Conservation (phyloP, 2,888 invertebrate species). For the Tricholauxania praeusta region DNA sequence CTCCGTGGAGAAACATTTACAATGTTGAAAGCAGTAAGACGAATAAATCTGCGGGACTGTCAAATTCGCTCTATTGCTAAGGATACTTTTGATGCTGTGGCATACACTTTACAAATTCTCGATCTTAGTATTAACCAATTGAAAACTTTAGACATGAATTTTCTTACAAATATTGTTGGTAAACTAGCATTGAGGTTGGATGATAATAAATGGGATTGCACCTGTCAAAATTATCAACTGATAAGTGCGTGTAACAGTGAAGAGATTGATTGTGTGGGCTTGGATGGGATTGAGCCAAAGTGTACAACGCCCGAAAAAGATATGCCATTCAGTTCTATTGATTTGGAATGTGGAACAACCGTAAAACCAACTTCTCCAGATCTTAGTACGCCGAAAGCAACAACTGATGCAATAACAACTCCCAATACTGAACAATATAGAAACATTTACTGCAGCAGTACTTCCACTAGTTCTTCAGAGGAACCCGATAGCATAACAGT, state of each 20-base stretch:
- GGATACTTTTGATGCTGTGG: constrained; percentile 34
- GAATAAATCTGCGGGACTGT: constrained; percentile 49
- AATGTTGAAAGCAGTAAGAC: constrained; percentile 44
- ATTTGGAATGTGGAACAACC: constrained; percentile 31
- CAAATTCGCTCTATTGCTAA: constrained; percentile 36
- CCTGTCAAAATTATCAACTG: constrained; percentile 43
- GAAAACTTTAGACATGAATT: constrained; percentile 38
- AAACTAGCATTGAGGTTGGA: constrained; percentile 12
- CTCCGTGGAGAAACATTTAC: constrained; percentile 46
- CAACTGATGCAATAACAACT: constrained; percentile 15
- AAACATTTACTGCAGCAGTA: too few species aligned
- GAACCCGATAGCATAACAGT: neutral
- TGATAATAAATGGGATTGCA: constrained; percentile 52
- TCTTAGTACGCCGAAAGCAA: neutral
- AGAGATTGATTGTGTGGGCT: constrained; percentile 1
- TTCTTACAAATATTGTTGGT: constrained; percentile 32
- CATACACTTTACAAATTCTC: constrained; percentile 32
- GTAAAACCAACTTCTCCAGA: too few species aligned
- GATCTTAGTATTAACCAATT: constrained; percentile 52
- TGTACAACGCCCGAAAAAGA: constrained; percentile 45
- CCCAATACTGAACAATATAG: neutral
- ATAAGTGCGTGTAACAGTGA: constrained; percentile 27
- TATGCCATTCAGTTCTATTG: neutral
- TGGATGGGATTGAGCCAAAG: too few species aligned
- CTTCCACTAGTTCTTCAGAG: neutral